Evolutionary conservation across 2,797 vertebrate species (phyloP).

Genomic region (Pseudocheirus occidentalis): DNA sequence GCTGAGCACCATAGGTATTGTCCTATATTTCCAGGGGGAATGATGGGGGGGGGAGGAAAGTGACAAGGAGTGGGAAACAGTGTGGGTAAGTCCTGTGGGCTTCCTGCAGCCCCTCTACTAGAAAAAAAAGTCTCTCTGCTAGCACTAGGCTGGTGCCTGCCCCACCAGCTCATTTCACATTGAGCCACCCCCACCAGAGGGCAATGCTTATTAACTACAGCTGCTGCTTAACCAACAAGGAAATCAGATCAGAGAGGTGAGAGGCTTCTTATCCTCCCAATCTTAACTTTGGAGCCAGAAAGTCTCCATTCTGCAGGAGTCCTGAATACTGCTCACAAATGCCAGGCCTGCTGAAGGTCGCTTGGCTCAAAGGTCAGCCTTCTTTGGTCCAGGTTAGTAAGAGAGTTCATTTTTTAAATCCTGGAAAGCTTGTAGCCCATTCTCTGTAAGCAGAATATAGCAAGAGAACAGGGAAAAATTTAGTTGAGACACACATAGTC

Average conservation of each 20-base stretch:
- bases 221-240: neutral
- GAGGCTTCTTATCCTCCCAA: neutral
- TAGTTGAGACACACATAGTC: neutral
- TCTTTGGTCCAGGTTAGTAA: slow-evolving; percentile 2
- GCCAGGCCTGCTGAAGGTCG: neutral
- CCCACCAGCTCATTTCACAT: neutral
- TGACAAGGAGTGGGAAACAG: neutral
- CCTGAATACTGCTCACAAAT: neutral
- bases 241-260: neutral
- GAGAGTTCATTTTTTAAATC: slow-evolving; percentile 13
- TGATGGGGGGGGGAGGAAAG: neutral
- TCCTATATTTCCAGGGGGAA: neutral
- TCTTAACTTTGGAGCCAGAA: neutral
- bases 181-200: slow-evolving; percentile 27
- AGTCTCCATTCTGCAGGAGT: slow-evolving; percentile 1
- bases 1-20: neutral
- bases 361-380: neutral
- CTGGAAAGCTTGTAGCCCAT: neutral
- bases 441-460: rapidly evolving
- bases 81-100: neutral
- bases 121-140: neutral
- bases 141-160: neutral
- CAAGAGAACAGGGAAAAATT: neutral
- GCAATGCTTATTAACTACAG: slow-evolving; percentile 28
- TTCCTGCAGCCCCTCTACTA: neutral